Evolutionary conservation across 2,797 vertebrate species (phyloP).

Genomic region (Peromyscus nudipes): DNA sequence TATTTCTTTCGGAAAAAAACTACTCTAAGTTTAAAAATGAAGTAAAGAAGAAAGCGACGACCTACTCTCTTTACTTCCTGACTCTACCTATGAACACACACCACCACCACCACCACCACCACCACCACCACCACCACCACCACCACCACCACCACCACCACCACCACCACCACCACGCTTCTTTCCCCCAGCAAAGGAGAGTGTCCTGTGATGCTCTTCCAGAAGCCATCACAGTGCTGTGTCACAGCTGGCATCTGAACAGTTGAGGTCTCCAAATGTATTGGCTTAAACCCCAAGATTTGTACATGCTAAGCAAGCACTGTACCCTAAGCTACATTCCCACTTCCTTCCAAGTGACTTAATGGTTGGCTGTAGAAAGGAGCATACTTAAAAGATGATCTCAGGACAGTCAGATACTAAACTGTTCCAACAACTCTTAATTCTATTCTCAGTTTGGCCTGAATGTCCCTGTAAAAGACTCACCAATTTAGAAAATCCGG

Average conservation of each 20-base stretch:
- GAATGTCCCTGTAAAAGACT: background rate
- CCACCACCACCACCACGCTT: background rate
- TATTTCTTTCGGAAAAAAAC: conserved; percentile 31
- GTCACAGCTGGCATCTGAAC: background rate
- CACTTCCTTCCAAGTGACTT: background rate
- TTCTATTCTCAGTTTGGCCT: background rate
- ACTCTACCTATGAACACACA: background rate
- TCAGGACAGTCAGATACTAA: background rate
- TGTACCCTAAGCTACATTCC: background rate
- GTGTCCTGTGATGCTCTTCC: background rate
- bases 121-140: background rate
- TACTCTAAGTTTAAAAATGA: conserved; percentile 57
- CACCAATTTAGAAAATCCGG: background rate
- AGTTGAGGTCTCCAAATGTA: background rate
- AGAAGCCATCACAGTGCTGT: background rate
- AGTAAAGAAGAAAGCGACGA: background rate
- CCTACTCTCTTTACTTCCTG: background rate
- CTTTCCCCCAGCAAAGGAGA: background rate
- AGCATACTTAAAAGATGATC: background rate
- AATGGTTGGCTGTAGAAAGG: background rate
- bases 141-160: too few relatives aligned
- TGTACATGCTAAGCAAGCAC: background rate
- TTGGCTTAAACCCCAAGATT: background rate
- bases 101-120: background rate
- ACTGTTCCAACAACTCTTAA: background rate